Evolutionary conservation across 2,888 invertebrate species (phyloP).

Genomic region (Ophioninae sp.): DNA sequence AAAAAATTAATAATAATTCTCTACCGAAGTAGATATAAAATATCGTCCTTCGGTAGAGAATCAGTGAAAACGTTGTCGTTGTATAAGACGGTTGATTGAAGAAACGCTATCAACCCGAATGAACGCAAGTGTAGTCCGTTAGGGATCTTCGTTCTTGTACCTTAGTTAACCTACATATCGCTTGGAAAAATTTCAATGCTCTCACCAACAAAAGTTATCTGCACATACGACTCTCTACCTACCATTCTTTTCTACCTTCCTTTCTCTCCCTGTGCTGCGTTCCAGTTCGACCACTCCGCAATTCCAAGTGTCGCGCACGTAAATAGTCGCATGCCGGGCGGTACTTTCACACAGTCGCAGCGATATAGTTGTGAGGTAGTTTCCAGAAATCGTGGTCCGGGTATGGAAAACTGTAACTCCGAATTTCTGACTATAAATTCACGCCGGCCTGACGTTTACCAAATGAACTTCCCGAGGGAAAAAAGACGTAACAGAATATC

Average conservation of each 20-base stretch:
- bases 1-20: too few species aligned
- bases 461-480: slow-evolving; percentile 60
- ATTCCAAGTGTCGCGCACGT: slow-evolving; percentile 61
- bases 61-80: slow-evolving; percentile 23
- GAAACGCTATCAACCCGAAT: slow-evolving; percentile 1
- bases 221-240: slow-evolving; percentile 12
- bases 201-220: slow-evolving; percentile 31
- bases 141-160: slow-evolving; percentile 7
- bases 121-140: slow-evolving; percentile 23
- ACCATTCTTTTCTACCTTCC: slow-evolving; percentile 28
- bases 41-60: neutral
- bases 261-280: slow-evolving; percentile 35
- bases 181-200: slow-evolving; percentile 11
- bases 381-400: slow-evolving; percentile 54
- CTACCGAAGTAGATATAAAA: too few species aligned
- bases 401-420: slow-evolving; percentile 59
- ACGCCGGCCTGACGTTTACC: slow-evolving; percentile 60
- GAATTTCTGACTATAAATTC: slow-evolving; percentile 63
- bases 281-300: slow-evolving; percentile 50
- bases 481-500: slow-evolving; percentile 40
- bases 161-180: slow-evolving; percentile 10
- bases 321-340: slow-evolving; percentile 62
- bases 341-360: slow-evolving; percentile 55
- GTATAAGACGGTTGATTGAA: slow-evolving; percentile 32
- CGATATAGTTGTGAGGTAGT: slow-evolving; percentile 43